Evolutionary conservation across 1,140 invertebrate species (phyloP).

Genomic region (Eurytemora carolleeae): DNA sequence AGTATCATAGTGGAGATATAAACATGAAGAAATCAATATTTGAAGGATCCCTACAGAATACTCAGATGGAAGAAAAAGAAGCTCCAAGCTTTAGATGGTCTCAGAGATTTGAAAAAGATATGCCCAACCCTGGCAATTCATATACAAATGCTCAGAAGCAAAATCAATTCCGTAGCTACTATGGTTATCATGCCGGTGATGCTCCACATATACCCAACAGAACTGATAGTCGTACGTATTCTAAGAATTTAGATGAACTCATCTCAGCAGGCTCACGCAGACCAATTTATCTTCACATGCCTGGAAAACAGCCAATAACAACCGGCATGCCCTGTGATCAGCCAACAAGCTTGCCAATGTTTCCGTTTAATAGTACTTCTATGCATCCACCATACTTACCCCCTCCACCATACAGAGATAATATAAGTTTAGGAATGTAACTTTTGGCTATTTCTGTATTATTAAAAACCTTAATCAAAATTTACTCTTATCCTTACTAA

Average conservation of each 20-base stretch:
- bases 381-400: too few relatives aligned
- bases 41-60: neutral
- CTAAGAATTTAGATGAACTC: neutral
- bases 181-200: neutral
- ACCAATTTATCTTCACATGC: neutral
- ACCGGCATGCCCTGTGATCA: neutral
- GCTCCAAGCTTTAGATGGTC: slow-evolving; percentile 7
- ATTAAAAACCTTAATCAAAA: too few relatives aligned
- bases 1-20: neutral
- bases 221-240: neutral
- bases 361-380: too few relatives aligned
- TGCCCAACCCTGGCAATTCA: neutral
- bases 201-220: neutral
- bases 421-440: too few relatives aligned
- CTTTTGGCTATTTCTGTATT: too few relatives aligned
- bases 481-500: too few relatives aligned
- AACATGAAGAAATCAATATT: neutral
- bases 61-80: neutral
- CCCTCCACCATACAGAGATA: too few relatives aligned
- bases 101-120: neutral
- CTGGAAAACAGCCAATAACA: neutral
- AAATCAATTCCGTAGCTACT: slow-evolving; percentile 9
- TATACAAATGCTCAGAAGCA: slow-evolving; percentile 2
- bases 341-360: neutral
- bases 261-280: neutral